phyloP scores from a whole-genome alignment of 2,113 vertebrate genomes.

The Prietella phreatophila region DNA sequence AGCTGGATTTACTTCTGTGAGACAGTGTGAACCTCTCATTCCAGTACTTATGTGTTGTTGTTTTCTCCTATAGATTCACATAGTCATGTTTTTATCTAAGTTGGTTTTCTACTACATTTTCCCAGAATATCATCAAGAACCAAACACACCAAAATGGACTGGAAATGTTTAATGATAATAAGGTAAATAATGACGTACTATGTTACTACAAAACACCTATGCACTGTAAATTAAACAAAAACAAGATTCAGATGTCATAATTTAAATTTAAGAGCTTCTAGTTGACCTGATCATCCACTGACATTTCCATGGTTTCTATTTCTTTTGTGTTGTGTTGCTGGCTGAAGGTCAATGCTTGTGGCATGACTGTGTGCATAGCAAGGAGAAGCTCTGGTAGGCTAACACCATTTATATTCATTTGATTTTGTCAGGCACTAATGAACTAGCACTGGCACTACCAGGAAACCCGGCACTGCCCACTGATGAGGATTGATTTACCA shows the following conservation, averaged over 20 bases:
- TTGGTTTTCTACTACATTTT: not conserved
- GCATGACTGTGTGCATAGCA: not conserved
- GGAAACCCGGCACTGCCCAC: constrained; percentile 20
- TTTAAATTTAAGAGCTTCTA: not conserved
- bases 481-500: constrained; percentile 49
- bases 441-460: constrained; percentile 40
- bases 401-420: constrained; percentile 52
- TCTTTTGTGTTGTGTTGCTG: constrained; percentile 8
- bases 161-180: not conserved
- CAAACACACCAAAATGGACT: not conserved
- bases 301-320: not conserved
- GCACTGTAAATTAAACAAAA: not conserved
- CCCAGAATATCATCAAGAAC: not conserved
- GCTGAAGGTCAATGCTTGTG: constrained; percentile 35
- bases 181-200: not conserved
- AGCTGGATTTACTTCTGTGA: not conserved
- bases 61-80: not conserved
- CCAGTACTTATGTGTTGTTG: not conserved
- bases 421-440: constrained; percentile 50
- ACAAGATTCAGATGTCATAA: not conserved
- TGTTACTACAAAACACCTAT: not conserved
- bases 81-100: not conserved
- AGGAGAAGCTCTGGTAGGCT: constrained; percentile 11
- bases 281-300: not conserved
- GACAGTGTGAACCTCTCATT: not conserved